Percentiles rank a stretch among this genome's conserved stretches.
Evolutionary conservation across 2,797 vertebrate genomes (phyloP).

Genomic region (Thripadectes ignobilis): DNA sequence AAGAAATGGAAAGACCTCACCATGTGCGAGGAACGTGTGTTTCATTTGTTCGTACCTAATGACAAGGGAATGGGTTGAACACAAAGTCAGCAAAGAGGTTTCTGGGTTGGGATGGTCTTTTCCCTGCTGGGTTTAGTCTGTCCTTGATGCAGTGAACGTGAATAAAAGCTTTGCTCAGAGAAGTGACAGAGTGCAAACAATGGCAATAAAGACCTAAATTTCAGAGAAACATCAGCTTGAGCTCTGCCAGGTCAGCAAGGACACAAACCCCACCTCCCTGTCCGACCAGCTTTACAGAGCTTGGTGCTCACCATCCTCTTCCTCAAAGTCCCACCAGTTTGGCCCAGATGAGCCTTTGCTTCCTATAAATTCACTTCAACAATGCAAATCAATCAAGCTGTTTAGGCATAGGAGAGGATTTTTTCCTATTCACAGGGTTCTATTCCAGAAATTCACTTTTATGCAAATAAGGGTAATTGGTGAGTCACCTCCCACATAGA

Average conservation of each 20-base stretch:
- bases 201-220: fast-evolving
- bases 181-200: background rate
- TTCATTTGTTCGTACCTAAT: slow-evolving; percentile 1
- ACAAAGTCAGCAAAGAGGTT: background rate
- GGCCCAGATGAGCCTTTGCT: background rate
- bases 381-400: background rate
- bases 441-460: background rate
- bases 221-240: background rate
- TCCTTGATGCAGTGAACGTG: fast-evolving
- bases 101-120: background rate
- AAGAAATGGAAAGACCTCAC: background rate
- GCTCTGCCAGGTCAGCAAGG: background rate
- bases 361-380: background rate
- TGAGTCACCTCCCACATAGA: background rate
- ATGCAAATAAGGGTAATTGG: background rate
- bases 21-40: slow-evolving; percentile 27
- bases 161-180: background rate
- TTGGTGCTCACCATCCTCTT: background rate
- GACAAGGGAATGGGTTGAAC: background rate
- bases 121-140: background rate
- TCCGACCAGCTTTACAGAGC: background rate
- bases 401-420: background rate
- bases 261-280: background rate
- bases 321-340: fast-evolving
- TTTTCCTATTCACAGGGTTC: background rate